Evolutionary conservation across 1,140 invertebrate species (phyloP), one percentile per base, ranked within the genome.

Genomic region (Ganaspis sp.): DNA sequence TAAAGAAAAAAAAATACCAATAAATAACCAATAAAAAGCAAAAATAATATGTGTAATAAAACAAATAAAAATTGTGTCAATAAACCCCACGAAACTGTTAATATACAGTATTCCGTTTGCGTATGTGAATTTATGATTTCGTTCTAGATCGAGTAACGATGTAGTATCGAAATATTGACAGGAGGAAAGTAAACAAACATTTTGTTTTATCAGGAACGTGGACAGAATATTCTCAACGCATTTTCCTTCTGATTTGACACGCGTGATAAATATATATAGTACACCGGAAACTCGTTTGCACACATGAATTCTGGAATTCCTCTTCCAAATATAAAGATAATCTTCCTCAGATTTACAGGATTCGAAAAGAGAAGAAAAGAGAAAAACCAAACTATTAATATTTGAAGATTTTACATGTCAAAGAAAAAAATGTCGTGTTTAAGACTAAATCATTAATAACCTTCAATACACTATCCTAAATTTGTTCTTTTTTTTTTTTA

Each of bases 141-240:
- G 54, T 29, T 58, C 2, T 9, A 15, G 23, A 23, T 58, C 9
- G 9, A 9, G 54, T 58, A 58, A 58, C 54, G 54, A 58, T 58
- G 54, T 15, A 58, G 54, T 9, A 26, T 58, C 9, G 9, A 58
- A 58, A 58, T 58, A 58, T 58, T 23, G 54, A 58, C 54, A 58
- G 54, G 11, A 23, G 54, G 15, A 58, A 4, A 29, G 54, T 58
- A 58, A 58, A 58, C 54, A 58, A 58, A 23, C 21, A 21, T 58
- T 26, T 58, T 58, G 54, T 58, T 58, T 58, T 58, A 58, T 58
- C 54, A 58, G 54, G 26, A 58, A 58, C 21, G 54, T 15, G 54
- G 23, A 26, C 54, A 58, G 54, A 58, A 58, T 58, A 58, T 58
- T 23, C 21, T 11, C 53, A 9, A 19, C 53, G 12, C 53, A 58